These are phyloP conservation scores for Caradrina kadenii DNA, from an alignment of 2,888 invertebrate species.

Conservation along the genomic window DNA sequence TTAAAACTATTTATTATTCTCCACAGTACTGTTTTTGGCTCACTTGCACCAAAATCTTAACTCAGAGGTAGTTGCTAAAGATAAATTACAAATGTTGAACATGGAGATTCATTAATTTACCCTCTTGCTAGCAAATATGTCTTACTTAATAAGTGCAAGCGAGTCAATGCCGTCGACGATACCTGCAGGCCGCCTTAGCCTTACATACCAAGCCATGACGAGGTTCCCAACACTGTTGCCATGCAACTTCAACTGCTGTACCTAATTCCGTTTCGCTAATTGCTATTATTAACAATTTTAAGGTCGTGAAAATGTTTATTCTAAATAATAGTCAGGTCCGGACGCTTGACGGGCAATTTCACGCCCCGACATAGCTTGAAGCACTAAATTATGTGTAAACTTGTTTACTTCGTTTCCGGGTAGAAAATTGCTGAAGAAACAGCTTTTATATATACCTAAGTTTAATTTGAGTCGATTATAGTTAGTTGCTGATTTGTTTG, in stretches of 20 bases:
- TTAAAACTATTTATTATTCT: too few species aligned
- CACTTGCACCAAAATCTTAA: too few species aligned
- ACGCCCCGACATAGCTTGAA: constrained; percentile 37
- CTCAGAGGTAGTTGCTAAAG: too few species aligned
- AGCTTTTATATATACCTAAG: constrained; percentile 1
- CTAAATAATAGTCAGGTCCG: constrained; percentile 49
- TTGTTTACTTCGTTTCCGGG: constrained; percentile 51
- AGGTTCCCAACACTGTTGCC: constrained; percentile 21
- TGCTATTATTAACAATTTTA: constrained; percentile 62
- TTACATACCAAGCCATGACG: not conserved
- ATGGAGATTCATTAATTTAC: too few species aligned
- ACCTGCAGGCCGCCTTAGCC: not conserved
- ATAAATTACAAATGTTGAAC: too few species aligned
- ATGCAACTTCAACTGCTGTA: constrained; percentile 15
- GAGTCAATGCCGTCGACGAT: not conserved
- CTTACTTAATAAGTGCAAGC: not conserved
- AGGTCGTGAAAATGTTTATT: constrained; percentile 62
- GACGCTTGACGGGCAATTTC: constrained; percentile 57
- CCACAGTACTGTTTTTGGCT: too few species aligned
- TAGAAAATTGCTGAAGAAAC: constrained; percentile 45
- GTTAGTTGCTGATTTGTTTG: not conserved
- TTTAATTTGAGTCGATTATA: not conserved
- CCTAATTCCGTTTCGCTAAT: constrained; percentile 52
- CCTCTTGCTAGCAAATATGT: too few species aligned
- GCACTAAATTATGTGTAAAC: constrained; percentile 43